A percentile compares a stretch with the other conserved stretches of the same genome.
Evolutionary conservation across 2,888 invertebrate species (phyloP).

Genomic region (Epinotia demarniana): DNA sequence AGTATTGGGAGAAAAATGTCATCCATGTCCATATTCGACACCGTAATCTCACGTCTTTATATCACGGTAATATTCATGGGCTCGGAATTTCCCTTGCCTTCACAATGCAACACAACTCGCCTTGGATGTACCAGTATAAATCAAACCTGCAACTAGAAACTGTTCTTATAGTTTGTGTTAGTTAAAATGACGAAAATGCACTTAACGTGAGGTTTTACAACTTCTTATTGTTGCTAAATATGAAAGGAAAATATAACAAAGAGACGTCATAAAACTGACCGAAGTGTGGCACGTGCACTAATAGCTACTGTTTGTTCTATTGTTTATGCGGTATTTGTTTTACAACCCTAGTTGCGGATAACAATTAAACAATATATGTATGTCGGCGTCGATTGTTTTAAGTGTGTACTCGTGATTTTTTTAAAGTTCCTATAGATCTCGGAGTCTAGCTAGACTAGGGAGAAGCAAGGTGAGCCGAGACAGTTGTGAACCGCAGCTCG

Average conservation of each 20-base stretch:
- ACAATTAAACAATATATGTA: no score
- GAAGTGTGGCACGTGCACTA: no score
- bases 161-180: not conserved
- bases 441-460: not conserved
- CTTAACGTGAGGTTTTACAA: no score
- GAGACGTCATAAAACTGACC: no score
- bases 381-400: no score
- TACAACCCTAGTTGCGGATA: no score
- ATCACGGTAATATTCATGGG: slow-evolving; percentile 33
- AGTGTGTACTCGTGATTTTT: no score
- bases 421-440: not conserved
- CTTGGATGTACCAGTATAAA: not conserved
- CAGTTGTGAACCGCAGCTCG: slow-evolving; percentile 16
- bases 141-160: not conserved
- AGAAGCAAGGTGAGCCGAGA: not conserved
- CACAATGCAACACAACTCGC: not conserved
- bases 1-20: not conserved
- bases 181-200: no score
- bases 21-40: not conserved
- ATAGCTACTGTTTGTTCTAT: no score
- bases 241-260: no score
- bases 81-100: slow-evolving; percentile 51
- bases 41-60: not conserved
- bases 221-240: no score
- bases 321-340: no score